These are phyloP conservation scores for Mustelus asterias DNA, from an alignment of 2,113 vertebrate genomes.

Conservation along the genomic window DNA sequence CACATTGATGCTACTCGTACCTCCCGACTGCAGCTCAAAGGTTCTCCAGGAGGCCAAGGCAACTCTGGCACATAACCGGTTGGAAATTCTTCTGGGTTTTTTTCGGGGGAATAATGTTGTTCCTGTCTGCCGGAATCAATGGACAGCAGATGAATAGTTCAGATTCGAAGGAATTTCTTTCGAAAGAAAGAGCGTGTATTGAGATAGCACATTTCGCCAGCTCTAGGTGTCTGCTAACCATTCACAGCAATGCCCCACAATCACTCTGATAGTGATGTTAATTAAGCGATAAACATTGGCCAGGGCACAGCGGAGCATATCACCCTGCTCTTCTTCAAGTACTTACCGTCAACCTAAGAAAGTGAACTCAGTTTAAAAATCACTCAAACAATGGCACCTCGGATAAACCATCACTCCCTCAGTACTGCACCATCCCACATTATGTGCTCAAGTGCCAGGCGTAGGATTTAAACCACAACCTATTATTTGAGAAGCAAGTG, in stretches of 20 bases:
- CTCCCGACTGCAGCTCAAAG: not conserved
- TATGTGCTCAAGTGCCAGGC: too few relatives aligned
- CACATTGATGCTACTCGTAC: not conserved
- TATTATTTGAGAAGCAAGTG: not conserved
- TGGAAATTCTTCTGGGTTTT: not conserved
- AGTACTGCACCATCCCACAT: not conserved
- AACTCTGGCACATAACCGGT: not conserved
- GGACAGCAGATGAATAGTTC: not conserved
- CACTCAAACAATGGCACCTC: not conserved
- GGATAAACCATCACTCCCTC: not conserved
- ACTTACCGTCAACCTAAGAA: not conserved
- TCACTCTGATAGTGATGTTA: not conserved
- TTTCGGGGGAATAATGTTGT: not conserved
- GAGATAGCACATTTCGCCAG: not conserved
- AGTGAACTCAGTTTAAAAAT: not conserved
- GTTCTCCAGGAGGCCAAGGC: conserved; percentile 12
- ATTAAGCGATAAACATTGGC: not conserved
- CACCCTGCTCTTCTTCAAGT: too few relatives aligned
- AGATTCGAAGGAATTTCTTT: not conserved
- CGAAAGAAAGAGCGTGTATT: not conserved
- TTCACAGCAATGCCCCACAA: not conserved
- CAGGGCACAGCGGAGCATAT: not conserved
- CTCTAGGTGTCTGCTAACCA: not conserved
- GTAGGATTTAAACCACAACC: too few relatives aligned
- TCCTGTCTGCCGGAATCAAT: not conserved